A percentile compares a stretch with the other conserved stretches of the same genome.
Evolutionary conservation across 2,888 invertebrate genomes (phyloP).

Genomic region (Suillia variegata): DNA sequence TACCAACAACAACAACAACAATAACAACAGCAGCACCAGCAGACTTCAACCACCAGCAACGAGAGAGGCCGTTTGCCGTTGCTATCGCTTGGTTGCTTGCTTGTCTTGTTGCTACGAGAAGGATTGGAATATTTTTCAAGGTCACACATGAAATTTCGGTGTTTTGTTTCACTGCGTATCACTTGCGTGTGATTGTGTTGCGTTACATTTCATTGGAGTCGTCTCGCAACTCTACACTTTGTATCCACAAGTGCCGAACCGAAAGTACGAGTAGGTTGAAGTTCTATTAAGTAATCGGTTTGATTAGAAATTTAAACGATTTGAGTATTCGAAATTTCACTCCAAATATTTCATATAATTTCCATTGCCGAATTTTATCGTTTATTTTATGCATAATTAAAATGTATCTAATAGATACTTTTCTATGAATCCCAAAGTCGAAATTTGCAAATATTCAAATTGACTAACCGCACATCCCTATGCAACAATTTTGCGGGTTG

Average conservation of each 20-base stretch:
- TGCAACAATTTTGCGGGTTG: too few species aligned
- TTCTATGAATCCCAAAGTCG: too few species aligned
- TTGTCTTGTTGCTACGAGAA: conserved; percentile 14
- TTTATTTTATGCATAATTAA: too few species aligned
- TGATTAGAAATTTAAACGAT: too few species aligned
- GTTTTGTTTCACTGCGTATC: conserved; percentile 42
- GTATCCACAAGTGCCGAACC: neutral
- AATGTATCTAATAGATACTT: too few species aligned
- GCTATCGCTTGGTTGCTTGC: conserved; percentile 21
- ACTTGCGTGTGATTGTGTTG: neutral
- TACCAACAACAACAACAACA: conserved; percentile 31
- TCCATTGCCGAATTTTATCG: too few species aligned
- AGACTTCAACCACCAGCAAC: conserved; percentile 18
- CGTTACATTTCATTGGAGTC: neutral
- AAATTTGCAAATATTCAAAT: neutral
- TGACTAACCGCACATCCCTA: too few species aligned
- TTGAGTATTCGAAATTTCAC: too few species aligned
- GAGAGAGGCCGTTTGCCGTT: too few species aligned
- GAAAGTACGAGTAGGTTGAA: too few species aligned
- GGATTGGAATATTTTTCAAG: conserved; percentile 56
- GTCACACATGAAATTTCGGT: conserved; percentile 56
- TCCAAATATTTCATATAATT: too few species aligned
- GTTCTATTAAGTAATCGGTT: too few species aligned
- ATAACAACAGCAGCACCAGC: conserved; percentile 28
- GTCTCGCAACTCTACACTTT: neutral